A percentile compares a stretch with the other conserved stretches of the same genome.
phyloP scores from a whole-genome alignment of 2,797 vertebrate genomes.

The Sebastiscus albofasciatus region DNA sequence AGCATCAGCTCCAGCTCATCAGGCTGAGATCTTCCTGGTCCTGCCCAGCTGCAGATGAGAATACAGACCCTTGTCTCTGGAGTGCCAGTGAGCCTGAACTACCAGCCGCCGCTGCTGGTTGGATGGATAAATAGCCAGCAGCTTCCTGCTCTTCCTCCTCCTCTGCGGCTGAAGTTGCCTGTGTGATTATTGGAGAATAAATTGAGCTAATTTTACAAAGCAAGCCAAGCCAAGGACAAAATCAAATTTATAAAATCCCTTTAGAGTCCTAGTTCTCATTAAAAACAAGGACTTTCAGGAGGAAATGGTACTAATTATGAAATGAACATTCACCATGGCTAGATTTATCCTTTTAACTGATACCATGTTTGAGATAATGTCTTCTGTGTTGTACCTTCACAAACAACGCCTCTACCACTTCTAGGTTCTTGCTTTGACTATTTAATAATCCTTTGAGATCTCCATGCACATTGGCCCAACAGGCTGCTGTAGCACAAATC shows the following conservation, averaged over 20 bases:
- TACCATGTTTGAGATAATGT: neutral
- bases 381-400: neutral
- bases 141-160: slow-evolving; percentile 27
- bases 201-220: slow-evolving; percentile 1
- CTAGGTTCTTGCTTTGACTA: slow-evolving; percentile 5
- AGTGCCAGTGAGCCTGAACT: neutral
- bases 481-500: slow-evolving; percentile 71
- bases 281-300: neutral
- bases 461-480: slow-evolving; percentile 50
- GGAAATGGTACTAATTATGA: neutral
- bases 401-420: neutral
- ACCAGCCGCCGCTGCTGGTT: neutral
- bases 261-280: neutral
- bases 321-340: slow-evolving; percentile 15
- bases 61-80: slow-evolving; percentile 56
- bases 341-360: slow-evolving; percentile 5
- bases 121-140: slow-evolving; percentile 50
- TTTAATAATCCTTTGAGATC: slow-evolving; percentile 6
- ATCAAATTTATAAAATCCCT: neutral
- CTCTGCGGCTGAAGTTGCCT: slow-evolving; percentile 12
- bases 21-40: neutral
- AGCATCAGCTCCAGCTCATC: neutral
- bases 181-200: slow-evolving; percentile 22
- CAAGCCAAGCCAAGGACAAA: neutral
- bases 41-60: slow-evolving; percentile 74